Conservation (phyloP, 1,140 invertebrate genomes). For the Gryllus bimaculatus region DNA sequence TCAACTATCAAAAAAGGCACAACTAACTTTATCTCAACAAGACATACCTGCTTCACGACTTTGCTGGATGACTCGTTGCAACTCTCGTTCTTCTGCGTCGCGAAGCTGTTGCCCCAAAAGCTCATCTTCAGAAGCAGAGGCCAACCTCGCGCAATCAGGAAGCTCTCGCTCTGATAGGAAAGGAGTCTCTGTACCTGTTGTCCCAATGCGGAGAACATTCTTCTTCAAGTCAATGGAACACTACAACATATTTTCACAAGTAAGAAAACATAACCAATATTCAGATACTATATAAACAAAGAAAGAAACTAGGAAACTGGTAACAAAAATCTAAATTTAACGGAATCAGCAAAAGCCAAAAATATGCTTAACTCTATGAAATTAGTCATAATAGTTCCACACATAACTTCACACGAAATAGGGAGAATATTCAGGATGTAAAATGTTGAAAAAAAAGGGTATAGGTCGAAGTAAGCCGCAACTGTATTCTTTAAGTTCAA, state of each 20-base stretch:
- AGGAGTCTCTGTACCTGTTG: constrained; percentile 82
- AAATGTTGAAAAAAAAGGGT: too few relatives aligned
- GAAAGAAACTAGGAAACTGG: neutral
- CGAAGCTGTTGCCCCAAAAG: constrained; percentile 23
- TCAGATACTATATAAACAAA: neutral
- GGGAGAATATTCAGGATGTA: too few relatives aligned
- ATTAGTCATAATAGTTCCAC: too few relatives aligned
- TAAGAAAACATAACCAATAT: neutral
- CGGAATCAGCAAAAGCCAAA: neutral
- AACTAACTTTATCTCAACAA: too few relatives aligned
- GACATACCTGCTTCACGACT: constrained; percentile 9
- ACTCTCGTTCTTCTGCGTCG: constrained; percentile 49
- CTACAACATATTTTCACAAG: constrained; percentile 35
- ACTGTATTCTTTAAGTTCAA: too few relatives aligned
- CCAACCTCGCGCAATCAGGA: constrained; percentile 53
- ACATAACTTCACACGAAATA: too few relatives aligned
- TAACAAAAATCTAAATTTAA: neutral
- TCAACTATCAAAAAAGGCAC: too few relatives aligned
- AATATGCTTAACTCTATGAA: too few relatives aligned
- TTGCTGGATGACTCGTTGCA: constrained; percentile 45
- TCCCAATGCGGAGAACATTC: constrained; percentile 87
- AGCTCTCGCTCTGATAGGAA: constrained; percentile 84
- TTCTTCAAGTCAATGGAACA: constrained; percentile 89
- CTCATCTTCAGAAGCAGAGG: constrained; percentile 35
- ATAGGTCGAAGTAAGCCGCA: too few relatives aligned